Evolutionary conservation across 1,140 invertebrate species (phyloP).

Genomic region (Saccostrea glomerata): DNA sequence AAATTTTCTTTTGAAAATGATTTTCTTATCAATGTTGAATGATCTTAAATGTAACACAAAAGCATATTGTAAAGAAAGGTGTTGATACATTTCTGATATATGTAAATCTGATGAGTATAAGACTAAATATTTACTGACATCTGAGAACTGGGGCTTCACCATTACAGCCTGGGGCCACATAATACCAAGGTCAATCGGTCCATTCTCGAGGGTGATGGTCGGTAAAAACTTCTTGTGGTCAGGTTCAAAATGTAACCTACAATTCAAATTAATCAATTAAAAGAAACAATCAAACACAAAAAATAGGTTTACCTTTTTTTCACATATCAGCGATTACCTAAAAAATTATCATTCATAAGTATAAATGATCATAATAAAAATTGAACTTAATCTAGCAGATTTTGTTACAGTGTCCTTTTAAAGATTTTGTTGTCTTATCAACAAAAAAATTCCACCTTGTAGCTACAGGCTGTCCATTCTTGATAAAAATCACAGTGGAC

Average conservation of each 20-base stretch:
- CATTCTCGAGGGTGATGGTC: conserved; percentile 76
- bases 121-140: conserved; percentile 56
- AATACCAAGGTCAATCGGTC: conserved; percentile 76
- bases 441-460: conserved; percentile 66
- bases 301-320: too few relatives aligned
- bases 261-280: neutral
- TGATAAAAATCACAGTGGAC: conserved; percentile 77
- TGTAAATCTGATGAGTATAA: too few relatives aligned
- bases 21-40: neutral
- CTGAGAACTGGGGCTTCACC: conserved; percentile 64
- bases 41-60: neutral
- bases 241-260: conserved; percentile 75
- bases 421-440: too few relatives aligned
- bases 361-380: too few relatives aligned
- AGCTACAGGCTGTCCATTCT: conserved; percentile 76
- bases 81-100: neutral
- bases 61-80: neutral
- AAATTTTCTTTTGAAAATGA: too few relatives aligned
- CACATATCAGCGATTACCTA: too few relatives aligned
- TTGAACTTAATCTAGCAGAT: too few relatives aligned
- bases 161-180: conserved; percentile 75
- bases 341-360: too few relatives aligned
- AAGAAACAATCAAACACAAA: too few relatives aligned
- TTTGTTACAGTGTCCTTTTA: too few relatives aligned
- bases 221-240: conserved; percentile 73